Evolutionary conservation across 2,113 vertebrate species (phyloP).

Genomic region (Psittacula cyanocephala): DNA sequence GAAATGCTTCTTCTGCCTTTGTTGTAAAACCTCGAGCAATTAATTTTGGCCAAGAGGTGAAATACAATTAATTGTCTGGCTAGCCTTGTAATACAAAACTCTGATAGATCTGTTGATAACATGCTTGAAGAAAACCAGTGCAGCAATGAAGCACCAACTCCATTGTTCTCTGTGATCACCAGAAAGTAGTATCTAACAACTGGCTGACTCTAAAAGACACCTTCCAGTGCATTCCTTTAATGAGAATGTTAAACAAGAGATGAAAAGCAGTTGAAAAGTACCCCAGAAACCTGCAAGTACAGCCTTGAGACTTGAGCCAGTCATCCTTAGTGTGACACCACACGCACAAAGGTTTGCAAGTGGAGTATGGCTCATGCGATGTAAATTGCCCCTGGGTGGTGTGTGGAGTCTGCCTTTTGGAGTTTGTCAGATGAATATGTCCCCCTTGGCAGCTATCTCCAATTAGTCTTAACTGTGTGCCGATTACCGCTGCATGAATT

Average conservation of each 20-base stretch:
- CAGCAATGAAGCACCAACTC: neutral
- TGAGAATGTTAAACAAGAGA: neutral
- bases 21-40: neutral
- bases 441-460: neutral
- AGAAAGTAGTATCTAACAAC: neutral
- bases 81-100: neutral
- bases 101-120: neutral
- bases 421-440: neutral
- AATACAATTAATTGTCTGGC: neutral
- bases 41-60: neutral
- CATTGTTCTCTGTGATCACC: neutral
- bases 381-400: neutral
- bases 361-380: neutral
- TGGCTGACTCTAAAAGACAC: neutral
- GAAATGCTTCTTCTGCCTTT: neutral
- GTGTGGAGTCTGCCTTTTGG: neutral
- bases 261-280: neutral
- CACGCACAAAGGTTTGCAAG: neutral
- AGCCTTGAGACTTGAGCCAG: neutral
- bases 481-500: neutral
- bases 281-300: neutral
- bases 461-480: neutral
- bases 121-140: neutral
- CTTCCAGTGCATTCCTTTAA: neutral
- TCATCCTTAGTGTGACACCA: neutral